Conservation (phyloP, 2,113 vertebrate genomes). For the Eonycteris spelaea region DNA sequence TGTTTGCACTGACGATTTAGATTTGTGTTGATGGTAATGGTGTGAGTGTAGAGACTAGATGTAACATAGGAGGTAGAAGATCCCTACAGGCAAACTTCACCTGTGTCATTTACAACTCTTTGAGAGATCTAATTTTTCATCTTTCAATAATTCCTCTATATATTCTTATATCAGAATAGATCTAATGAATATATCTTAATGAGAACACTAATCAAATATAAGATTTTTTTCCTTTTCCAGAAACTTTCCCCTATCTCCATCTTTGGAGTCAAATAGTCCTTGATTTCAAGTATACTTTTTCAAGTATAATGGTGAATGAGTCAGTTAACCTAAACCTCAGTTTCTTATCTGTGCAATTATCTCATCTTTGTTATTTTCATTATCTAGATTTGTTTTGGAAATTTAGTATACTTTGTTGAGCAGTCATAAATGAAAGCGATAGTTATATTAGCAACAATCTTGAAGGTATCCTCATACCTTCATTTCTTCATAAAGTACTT, state of each 20-base stretch:
- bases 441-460: background rate
- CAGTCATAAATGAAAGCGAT: background rate
- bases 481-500: background rate
- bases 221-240: background rate
- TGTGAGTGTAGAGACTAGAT: background rate
- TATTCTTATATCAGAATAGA: background rate
- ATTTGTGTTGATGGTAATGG: background rate
- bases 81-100: background rate
- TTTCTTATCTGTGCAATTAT: background rate
- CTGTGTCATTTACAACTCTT: background rate
- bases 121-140: background rate
- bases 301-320: background rate
- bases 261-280: background rate
- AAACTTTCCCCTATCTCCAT: background rate
- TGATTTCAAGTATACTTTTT: background rate
- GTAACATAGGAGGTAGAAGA: background rate
- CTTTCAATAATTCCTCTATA: background rate
- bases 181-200: background rate
- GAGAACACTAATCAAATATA: background rate
- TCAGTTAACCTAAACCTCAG: background rate
- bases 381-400: background rate
- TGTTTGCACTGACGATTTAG: background rate
- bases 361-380: background rate
- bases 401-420: background rate
- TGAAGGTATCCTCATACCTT: background rate